Evolutionary conservation across 1,140 invertebrate genomes (phyloP).

Genomic region (Sinella curviseta): DNA sequence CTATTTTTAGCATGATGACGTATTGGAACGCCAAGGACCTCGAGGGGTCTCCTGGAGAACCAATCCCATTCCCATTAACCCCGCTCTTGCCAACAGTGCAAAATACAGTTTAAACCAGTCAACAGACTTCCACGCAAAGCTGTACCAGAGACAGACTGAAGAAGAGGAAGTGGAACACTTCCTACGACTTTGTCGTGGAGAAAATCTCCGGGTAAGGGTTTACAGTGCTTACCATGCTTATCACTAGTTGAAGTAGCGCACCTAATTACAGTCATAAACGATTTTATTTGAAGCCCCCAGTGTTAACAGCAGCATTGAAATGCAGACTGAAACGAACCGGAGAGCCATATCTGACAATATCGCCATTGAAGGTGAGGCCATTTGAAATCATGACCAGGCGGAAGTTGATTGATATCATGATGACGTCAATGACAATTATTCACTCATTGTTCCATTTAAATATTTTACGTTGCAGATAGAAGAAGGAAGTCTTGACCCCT

Average conservation of each 20-base stretch:
- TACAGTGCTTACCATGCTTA: neutral
- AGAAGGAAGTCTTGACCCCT: conserved; percentile 57
- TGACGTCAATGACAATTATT: neutral
- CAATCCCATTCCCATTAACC: conserved; percentile 50
- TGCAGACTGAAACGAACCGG: conserved; percentile 55
- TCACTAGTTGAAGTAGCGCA: no score
- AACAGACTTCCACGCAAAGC: conserved; percentile 47
- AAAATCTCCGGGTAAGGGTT: conserved; percentile 49
- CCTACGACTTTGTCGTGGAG: conserved; percentile 53
- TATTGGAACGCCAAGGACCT: conserved; percentile 49
- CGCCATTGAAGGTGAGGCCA: conserved; percentile 54
- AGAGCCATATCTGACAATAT: conserved; percentile 56
- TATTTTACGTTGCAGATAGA: conserved; percentile 54
- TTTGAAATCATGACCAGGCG: neutral
- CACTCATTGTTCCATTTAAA: neutral
- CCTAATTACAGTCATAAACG: neutral
- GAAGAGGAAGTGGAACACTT: conserved; percentile 56
- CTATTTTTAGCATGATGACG: conserved; percentile 48
- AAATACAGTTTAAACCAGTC: conserved; percentile 44
- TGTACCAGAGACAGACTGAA: conserved; percentile 51
- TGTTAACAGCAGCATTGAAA: conserved; percentile 52
- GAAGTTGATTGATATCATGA: no score
- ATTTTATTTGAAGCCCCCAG: conserved; percentile 37
- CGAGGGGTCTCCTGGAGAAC: conserved; percentile 51
- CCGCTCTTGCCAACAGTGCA: conserved; percentile 41